Evolutionary conservation across 1,140 invertebrate genomes (phyloP).

Genomic region (Drosophila virilis): DNA sequence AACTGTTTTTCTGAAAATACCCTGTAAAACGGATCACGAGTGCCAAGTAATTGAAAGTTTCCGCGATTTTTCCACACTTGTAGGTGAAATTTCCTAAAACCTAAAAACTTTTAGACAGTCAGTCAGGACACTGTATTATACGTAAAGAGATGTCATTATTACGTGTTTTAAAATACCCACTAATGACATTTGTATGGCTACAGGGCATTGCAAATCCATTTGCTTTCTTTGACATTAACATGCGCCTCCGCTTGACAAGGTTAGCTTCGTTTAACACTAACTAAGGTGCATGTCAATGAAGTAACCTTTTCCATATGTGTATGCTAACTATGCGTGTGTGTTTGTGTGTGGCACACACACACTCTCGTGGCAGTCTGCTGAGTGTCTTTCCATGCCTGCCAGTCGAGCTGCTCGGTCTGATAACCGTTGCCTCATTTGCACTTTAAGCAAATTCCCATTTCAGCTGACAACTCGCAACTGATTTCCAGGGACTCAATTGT

Average conservation of each 20-base stretch:
- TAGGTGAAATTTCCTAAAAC: too few relatives aligned
- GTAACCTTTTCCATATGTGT: constrained; percentile 4
- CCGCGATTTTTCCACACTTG: too few relatives aligned
- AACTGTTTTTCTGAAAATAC: background rate
- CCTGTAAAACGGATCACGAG: background rate
- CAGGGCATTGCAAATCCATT: constrained; percentile 26
- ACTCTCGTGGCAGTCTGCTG: background rate
- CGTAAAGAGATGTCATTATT: background rate
- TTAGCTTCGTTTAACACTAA: constrained; percentile 42
- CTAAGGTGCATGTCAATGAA: constrained; percentile 27
- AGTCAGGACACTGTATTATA: too few relatives aligned
- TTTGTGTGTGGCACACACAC: background rate
- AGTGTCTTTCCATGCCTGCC: constrained; percentile 39
- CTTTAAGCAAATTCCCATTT: constrained; percentile 45
- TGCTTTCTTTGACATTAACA: constrained; percentile 38
- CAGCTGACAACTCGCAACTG: constrained; percentile 41
- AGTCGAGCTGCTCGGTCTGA: constrained; percentile 6
- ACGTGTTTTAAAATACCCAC: background rate
- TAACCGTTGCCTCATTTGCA: constrained; percentile 56
- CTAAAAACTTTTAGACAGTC: too few relatives aligned
- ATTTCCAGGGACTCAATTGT: constrained; percentile 53
- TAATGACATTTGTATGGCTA: background rate
- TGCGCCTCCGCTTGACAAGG: constrained; percentile 45
- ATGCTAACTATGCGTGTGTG: background rate
- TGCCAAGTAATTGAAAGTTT: background rate